Evolutionary conservation across 1,140 invertebrate species (phyloP), one percentile per base, ranked within the genome.

Genomic region (Zaprionus africanus): DNA sequence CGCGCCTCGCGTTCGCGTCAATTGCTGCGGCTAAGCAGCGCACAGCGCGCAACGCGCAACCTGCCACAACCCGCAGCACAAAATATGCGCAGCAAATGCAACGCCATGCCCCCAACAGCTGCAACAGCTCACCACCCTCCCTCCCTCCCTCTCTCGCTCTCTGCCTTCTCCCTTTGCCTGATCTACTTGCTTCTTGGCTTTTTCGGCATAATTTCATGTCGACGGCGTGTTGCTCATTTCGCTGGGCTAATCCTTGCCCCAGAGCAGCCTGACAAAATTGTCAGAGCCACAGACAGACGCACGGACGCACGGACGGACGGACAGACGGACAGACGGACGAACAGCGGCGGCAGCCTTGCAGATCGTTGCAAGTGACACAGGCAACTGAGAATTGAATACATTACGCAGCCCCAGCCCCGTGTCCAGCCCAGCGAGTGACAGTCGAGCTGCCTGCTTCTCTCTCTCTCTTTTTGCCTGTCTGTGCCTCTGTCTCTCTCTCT

Each of bases 1-100:
- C 86, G 84, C 88, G 81, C 82, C 85, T 78, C 19, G 77, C 67
- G 77, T 75, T 83, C 76, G 87, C 82, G 86, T 91, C 78, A 90
- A 91, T 81, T 82, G 71, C 68, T 61, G 46, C 49, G 59, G 65
- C 70, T 49, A 56, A 78, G 70, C 51, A 78, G 36, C 53, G 41
- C 28, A 1, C 62, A n/a, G 19, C 22, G 22, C 22, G 70, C 51
- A 77, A 43, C 41, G 41, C 28, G 5, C 63, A 17, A 28, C 31
- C 31, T 34, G 9, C 38, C 43, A 6, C 43, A 28, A n/a, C 34
- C 41, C 28, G 5, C 17, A 51, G 24, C 22, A 15, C 41, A 22
- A 43, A 43, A 41, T 53, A 28, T 28, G 58, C 26, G 24, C 26
- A 28, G 66, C 58, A 69, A 75, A 38, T 69, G 57, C 31, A 34